Evolutionary conservation across 2,888 invertebrate genomes (phyloP), one percentile per base, ranked within the genome.

Genomic region (Acheta domesticus): DNA sequence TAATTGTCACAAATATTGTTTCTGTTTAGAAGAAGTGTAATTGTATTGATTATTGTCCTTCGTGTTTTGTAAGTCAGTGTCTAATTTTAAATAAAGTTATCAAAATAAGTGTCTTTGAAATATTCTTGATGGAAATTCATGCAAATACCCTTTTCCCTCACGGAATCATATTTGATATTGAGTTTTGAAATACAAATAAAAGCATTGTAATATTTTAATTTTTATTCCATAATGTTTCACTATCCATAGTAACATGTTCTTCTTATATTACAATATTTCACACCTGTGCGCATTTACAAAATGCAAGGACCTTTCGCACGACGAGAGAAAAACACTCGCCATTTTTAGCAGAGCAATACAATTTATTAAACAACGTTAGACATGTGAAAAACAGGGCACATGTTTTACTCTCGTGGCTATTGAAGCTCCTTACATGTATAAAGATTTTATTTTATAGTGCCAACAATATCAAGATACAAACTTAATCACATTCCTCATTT

Each of bases 191-290:
- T n/a, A 5, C 62, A n/a, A 62, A n/a, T n/a, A n/a, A n/a, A 62
- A 36, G 36, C 11, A n/a, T 62, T 62, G 62, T 62, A 62, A 62
- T 19, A 19, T 19, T 62, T 62, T 62, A 62, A 36, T 36, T 62
- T 62, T 62, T 62, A 62, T 62, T 62, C n/a, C 62, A 62, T 62
- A 62, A 62, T 62, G n/a, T 62, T 62, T 62, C 62, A 62, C 62
- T 62, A 62, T 62, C 62, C 62, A 62, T 62, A 12, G 62, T 62
- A 62, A 62, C 62, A 62, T 62, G 11, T 62, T 62, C 62, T 62
- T 62, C 62, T 19, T 62, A 62, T 62, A 62, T 62, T 62, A 62
- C 62, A 62, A 62, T 62, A 62, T 62, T 62, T 62, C 62, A 62
- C 62, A 62, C 62, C 14, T 62, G 62, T 62, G 62, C 62, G 62